Conservation (phyloP, 2,888 invertebrate species). For the Epirrhoe alternata region DNA sequence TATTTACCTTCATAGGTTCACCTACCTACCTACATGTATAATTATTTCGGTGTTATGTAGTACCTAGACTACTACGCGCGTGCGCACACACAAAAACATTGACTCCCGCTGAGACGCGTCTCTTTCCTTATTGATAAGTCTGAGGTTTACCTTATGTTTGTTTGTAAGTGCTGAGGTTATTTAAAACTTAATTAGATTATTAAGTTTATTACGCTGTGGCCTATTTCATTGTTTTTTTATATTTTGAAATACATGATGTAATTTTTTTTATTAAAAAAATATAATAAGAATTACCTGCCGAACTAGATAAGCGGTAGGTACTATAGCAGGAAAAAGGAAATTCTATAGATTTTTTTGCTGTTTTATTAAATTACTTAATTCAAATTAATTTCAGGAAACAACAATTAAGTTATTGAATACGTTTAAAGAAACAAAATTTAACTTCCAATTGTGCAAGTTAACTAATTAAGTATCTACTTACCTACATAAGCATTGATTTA, state of each 20-base stretch:
- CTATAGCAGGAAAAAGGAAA: background rate
- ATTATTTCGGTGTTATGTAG: background rate
- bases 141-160: constrained; percentile 24
- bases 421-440: background rate
- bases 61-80: background rate
- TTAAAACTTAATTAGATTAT: constrained; percentile 2
- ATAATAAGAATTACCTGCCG: too few relatives aligned
- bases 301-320: too few relatives aligned
- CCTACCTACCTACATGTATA: background rate
- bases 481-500: background rate
- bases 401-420: background rate
- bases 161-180: constrained; percentile 28
- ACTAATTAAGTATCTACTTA: background rate
- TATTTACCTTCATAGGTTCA: too few relatives aligned
- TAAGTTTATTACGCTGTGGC: too few relatives aligned
- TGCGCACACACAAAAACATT: constrained; percentile 34
- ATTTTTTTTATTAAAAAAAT: too few relatives aligned
- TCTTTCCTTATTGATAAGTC: constrained; percentile 36
- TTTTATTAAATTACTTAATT: background rate
- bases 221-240: too few relatives aligned
- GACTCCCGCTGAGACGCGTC: constrained; percentile 51
- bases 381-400: background rate
- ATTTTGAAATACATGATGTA: too few relatives aligned
- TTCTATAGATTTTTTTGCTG: too few relatives aligned
- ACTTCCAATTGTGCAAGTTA: background rate